Evolutionary conservation across 2,888 invertebrate species (phyloP).

Genomic region (Sepioteuthis lessoniana): DNA sequence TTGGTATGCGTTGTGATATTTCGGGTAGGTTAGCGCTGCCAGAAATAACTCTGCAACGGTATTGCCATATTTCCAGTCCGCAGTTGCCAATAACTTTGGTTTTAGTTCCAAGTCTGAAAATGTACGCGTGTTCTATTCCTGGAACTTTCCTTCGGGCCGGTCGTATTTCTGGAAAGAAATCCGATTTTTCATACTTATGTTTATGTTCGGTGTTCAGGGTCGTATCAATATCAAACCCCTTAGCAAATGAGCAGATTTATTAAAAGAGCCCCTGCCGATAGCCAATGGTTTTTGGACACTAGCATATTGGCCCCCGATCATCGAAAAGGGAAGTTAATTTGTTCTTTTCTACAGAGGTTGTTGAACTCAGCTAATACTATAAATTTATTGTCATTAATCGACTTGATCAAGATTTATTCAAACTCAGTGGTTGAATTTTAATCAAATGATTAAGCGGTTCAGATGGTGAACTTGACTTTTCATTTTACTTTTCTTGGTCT

Average conservation of each 20-base stretch:
- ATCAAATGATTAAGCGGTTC: too few species aligned
- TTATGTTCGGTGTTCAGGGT: not conserved
- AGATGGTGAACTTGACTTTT: too few species aligned
- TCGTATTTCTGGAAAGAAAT: constrained; percentile 21
- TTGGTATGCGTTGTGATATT: not conserved
- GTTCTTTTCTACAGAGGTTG: not conserved
- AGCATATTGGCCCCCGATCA: not conserved
- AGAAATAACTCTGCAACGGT: not conserved
- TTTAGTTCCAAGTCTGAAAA: not conserved
- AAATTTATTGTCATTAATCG: too few species aligned
- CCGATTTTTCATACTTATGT: not conserved
- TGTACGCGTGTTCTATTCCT: not conserved
- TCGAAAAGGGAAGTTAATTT: not conserved
- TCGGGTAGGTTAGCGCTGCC: not conserved
- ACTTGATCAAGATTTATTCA: too few species aligned
- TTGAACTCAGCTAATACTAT: not conserved
- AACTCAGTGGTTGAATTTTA: too few species aligned
- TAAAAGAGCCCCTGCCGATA: not conserved
- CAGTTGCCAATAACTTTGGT: not conserved
- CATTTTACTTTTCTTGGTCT: too few species aligned
- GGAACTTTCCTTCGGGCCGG: constrained; percentile 10
- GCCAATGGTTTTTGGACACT: not conserved
- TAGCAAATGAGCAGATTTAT: not conserved
- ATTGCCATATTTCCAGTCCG: not conserved
- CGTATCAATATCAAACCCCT: not conserved